A percentile compares a stretch with the other conserved stretches of the same genome.
Evolutionary conservation across 2,113 vertebrate genomes (phyloP).

Genomic region (Edolisoma coerulescens): DNA sequence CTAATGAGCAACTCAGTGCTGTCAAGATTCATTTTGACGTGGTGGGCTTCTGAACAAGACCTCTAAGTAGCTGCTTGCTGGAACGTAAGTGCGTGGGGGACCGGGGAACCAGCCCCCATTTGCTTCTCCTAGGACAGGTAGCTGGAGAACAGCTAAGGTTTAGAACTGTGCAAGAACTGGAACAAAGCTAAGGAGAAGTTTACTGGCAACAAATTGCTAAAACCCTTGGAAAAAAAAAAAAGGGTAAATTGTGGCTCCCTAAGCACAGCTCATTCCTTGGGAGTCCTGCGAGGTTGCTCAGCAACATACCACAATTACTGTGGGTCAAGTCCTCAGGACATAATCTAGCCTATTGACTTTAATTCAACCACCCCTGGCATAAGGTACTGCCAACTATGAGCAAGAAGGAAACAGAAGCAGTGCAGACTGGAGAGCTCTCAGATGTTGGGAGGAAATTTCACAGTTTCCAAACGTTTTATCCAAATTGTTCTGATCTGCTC

Average conservation of each 20-base stretch:
- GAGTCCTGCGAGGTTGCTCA: neutral
- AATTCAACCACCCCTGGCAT: neutral
- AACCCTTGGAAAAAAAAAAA: neutral
- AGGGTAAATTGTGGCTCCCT: neutral
- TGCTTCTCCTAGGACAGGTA: neutral
- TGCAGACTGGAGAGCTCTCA: neutral
- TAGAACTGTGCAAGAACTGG: neutral
- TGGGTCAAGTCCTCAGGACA: conserved; percentile 45
- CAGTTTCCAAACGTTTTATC: neutral
- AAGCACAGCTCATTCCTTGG: neutral
- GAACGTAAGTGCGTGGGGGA: neutral
- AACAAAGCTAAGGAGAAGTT: neutral
- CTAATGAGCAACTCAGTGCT: neutral
- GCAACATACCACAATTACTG: conserved; percentile 33
- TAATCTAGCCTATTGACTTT: conserved; percentile 50
- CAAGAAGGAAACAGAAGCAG: neutral
- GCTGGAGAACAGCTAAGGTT: neutral
- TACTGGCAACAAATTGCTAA: conserved; percentile 10
- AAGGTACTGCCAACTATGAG: conserved; percentile 15
- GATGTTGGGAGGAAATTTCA: neutral
- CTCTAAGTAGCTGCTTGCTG: neutral
- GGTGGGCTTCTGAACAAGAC: neutral
- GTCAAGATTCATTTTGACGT: neutral
- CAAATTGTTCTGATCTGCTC: neutral
- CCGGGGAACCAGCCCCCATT: fast-evolving